phyloP scores from a whole-genome alignment of 2,113 vertebrate genomes.

The Variabilichromis moorii region DNA sequence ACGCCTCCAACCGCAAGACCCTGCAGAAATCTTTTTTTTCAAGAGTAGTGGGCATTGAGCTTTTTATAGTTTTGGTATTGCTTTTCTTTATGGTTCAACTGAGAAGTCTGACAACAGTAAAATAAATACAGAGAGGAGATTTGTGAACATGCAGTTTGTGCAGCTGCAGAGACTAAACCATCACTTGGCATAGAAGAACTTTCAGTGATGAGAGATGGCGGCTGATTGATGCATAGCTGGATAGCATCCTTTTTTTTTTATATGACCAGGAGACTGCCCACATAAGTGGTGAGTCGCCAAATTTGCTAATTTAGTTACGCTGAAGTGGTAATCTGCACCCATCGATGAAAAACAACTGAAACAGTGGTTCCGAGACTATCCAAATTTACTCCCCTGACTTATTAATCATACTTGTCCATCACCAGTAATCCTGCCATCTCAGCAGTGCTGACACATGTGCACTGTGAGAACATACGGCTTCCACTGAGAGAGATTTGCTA shows the following conservation, averaged over 20 bases:
- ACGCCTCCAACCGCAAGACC: background rate
- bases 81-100: background rate
- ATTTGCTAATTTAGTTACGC: background rate
- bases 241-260: background rate
- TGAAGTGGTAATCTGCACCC: background rate
- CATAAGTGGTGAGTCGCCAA: background rate
- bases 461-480: background rate
- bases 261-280: background rate
- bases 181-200: background rate
- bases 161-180: background rate
- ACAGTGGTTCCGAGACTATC: accelerated
- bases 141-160: background rate
- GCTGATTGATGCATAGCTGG: constrained; percentile 3
- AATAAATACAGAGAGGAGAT: background rate
- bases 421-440: background rate
- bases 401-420: background rate
- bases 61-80: background rate
- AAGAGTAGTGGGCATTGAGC: background rate
- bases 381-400: background rate
- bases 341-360: background rate
- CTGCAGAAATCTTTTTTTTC: background rate
- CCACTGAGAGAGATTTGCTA: constrained; percentile 1
- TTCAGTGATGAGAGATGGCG: background rate
- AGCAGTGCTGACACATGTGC: background rate
- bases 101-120: background rate